Conservation (phyloP, 2,888 invertebrate genomes). For the Trachelus troglodyta region DNA sequence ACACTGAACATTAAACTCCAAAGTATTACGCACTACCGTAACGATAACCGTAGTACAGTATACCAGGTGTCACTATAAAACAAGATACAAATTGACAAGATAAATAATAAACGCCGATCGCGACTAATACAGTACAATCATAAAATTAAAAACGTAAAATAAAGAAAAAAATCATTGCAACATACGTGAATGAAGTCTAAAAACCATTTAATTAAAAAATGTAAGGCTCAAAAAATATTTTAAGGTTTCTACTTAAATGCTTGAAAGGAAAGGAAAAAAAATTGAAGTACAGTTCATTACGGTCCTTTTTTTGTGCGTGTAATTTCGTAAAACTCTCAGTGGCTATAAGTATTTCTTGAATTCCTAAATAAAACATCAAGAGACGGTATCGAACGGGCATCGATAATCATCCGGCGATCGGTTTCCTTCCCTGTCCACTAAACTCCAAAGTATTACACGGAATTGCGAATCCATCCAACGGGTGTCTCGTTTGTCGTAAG, state of each 20-base stretch:
- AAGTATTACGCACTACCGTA: constrained; percentile 65
- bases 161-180: not conserved
- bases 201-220: not conserved
- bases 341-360: not conserved
- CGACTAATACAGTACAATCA: not conserved
- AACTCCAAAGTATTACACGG: constrained; percentile 47
- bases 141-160: not conserved
- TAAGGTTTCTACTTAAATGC: not conserved
- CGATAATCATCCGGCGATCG: not conserved
- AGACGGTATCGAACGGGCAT: not conserved
- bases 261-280: not conserved
- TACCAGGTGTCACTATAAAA: not conserved
- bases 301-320: not conserved
- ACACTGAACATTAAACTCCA: constrained; percentile 46
- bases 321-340: not conserved
- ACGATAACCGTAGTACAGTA: constrained; percentile 53
- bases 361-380: not conserved
- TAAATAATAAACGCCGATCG: not conserved
- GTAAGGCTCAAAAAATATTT: not conserved
- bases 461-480: constrained; percentile 36
- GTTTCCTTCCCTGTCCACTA: constrained; percentile 9
- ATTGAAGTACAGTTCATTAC: not conserved
- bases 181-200: not conserved
- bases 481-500: not conserved
- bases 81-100: not conserved